These are phyloP conservation scores for Pedetes capensis DNA, from an alignment of 2,113 vertebrate genomes.

Conservation along the genomic window DNA sequence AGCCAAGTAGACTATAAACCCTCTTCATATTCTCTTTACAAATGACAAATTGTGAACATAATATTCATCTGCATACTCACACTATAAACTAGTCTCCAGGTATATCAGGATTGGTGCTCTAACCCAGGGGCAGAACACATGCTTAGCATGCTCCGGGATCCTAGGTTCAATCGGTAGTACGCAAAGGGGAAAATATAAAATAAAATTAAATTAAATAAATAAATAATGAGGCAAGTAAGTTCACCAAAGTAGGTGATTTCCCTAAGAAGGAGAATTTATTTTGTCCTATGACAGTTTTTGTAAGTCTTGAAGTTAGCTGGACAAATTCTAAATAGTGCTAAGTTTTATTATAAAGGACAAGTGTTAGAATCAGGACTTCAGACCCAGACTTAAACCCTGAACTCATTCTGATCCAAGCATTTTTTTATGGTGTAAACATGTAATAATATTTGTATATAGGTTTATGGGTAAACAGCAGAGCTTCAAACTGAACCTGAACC, in stretches of 20 bases:
- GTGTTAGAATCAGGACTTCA: neutral
- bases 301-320: slow-evolving; percentile 3
- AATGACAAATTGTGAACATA: neutral
- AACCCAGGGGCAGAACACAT: neutral
- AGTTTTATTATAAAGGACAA: neutral
- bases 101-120: neutral
- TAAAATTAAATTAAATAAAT: neutral
- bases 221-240: neutral
- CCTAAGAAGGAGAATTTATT: slow-evolving; percentile 30
- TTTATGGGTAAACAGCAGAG: too few relatives aligned
- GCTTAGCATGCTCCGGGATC: neutral
- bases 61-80: neutral
- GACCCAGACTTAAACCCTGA: too few relatives aligned
- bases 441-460: too few relatives aligned
- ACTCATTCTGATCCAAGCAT: too few relatives aligned
- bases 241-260: neutral
- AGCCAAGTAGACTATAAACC: neutral
- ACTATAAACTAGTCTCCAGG: neutral
- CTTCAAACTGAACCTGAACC: too few relatives aligned
- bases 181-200: neutral
- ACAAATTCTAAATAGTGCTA: slow-evolving; percentile 15
- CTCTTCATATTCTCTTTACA: neutral
- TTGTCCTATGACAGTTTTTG: neutral
- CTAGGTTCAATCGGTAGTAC: neutral
- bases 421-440: too few relatives aligned